These are phyloP conservation scores for Meloe dianella DNA, from an alignment of 2,888 invertebrate species.

Conservation along the genomic window DNA sequence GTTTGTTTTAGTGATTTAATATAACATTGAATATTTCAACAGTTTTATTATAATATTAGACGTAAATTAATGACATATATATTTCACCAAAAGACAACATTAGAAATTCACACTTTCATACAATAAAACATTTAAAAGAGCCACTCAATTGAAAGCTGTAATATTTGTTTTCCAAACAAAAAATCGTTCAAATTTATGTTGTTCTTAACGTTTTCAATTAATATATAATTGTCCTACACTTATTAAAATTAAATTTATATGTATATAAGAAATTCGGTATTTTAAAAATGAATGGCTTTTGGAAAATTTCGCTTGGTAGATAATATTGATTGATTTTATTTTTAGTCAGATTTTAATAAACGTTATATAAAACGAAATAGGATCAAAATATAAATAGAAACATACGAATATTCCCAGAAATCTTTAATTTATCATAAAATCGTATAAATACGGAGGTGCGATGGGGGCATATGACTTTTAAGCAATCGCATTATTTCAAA, in stretches of 20 bases:
- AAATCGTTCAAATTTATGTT: too few relatives aligned
- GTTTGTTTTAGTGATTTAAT: neutral
- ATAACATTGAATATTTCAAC: neutral
- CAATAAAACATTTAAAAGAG: neutral
- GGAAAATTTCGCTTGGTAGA: neutral
- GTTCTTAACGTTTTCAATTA: too few relatives aligned
- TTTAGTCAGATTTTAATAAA: neutral
- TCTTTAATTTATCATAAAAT: too few relatives aligned
- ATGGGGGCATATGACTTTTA: neutral
- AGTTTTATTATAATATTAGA: neutral
- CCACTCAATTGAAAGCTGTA: too few relatives aligned
- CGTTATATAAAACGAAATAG: neutral
- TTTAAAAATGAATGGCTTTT: neutral
- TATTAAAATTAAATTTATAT: too few relatives aligned
- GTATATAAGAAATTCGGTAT: neutral
- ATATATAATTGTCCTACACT: too few relatives aligned
- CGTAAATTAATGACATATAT: neutral
- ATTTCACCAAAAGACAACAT: neutral
- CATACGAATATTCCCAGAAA: neutral
- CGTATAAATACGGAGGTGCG: too few relatives aligned
- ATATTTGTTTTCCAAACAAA: too few relatives aligned
- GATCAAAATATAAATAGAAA: neutral
- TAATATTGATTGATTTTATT: neutral
- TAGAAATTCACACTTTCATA: neutral
- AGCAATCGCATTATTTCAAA: neutral